Evolutionary conservation across 2,113 vertebrate genomes (phyloP).

Genomic region (Tringa solitaria): DNA sequence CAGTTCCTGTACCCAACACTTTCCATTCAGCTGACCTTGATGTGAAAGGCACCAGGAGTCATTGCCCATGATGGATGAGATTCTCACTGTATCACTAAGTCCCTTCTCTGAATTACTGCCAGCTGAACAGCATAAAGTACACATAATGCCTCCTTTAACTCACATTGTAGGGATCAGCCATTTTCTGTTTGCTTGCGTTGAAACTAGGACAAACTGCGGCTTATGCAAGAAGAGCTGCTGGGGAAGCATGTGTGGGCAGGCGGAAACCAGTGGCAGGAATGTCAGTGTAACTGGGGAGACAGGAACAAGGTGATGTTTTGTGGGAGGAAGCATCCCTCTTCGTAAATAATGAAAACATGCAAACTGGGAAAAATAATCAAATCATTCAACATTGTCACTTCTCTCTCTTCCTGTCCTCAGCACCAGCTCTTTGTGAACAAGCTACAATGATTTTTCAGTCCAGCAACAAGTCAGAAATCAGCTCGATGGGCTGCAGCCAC

Average conservation of each 20-base stretch:
- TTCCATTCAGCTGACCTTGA: neutral
- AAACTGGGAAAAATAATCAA: neutral
- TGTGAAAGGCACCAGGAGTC: neutral
- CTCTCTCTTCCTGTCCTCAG: neutral
- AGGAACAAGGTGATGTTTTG: neutral
- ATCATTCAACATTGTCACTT: neutral
- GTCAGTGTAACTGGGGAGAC: neutral
- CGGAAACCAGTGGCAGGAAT: neutral
- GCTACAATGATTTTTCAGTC: neutral
- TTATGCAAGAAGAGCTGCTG: neutral
- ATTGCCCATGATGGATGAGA: neutral
- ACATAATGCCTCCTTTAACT: neutral
- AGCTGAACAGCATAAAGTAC: neutral
- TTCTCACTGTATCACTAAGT: neutral
- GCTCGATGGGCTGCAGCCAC: neutral
- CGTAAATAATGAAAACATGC: neutral
- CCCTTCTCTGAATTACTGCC: neutral
- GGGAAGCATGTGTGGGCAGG: neutral
- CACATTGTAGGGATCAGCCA: neutral
- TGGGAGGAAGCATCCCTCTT: neutral
- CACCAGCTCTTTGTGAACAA: neutral
- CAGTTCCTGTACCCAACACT: neutral
- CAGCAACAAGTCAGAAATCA: neutral
- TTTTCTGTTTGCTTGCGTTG: neutral
- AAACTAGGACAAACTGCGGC: neutral